A percentile compares a stretch with the other conserved stretches of the same genome.
phyloP scores from a whole-genome alignment of 2,888 invertebrate genomes.

The Metopia argyrocephala region DNA sequence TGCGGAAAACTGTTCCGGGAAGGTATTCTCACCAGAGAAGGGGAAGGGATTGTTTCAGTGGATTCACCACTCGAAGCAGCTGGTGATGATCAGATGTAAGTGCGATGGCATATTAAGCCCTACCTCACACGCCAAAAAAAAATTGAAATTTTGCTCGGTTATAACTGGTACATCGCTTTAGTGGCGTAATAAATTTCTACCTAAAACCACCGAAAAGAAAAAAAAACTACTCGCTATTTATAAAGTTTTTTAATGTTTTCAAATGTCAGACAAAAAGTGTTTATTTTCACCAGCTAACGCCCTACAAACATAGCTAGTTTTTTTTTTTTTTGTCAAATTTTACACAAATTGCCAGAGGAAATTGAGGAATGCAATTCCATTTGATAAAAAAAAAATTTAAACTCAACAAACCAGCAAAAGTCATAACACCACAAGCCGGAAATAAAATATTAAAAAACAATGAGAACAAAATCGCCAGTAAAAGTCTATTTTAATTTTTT shows the following conservation, averaged over 20 bases:
- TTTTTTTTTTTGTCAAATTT: not conserved
- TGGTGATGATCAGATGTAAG: too few relatives aligned
- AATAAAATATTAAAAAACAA: constrained; percentile 15
- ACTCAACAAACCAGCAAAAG: constrained; percentile 19
- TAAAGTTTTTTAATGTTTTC: not conserved
- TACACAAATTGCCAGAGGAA: not conserved
- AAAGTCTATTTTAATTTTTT: not conserved
- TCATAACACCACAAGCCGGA: constrained; percentile 18
- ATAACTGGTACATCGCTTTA: too few relatives aligned
- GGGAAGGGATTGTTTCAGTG: too few relatives aligned
- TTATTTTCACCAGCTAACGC: not conserved
- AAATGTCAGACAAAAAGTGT: not conserved
- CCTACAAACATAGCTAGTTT: not conserved
- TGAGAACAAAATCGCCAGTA: not conserved
- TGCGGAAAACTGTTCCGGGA: too few relatives aligned
- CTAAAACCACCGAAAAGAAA: too few relatives aligned
- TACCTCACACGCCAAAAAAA: too few relatives aligned
- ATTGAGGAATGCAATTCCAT: not conserved
- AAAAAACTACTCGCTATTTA: too few relatives aligned
- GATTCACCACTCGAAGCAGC: too few relatives aligned
- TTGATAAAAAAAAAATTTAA: not conserved
- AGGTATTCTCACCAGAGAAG: too few relatives aligned
- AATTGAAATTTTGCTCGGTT: too few relatives aligned
- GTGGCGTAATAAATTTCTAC: too few relatives aligned
- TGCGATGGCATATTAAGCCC: too few relatives aligned